These are phyloP conservation scores for Tychaedon coryphoeus DNA, from an alignment of 2,113 vertebrate species.

Conservation along the genomic window DNA sequence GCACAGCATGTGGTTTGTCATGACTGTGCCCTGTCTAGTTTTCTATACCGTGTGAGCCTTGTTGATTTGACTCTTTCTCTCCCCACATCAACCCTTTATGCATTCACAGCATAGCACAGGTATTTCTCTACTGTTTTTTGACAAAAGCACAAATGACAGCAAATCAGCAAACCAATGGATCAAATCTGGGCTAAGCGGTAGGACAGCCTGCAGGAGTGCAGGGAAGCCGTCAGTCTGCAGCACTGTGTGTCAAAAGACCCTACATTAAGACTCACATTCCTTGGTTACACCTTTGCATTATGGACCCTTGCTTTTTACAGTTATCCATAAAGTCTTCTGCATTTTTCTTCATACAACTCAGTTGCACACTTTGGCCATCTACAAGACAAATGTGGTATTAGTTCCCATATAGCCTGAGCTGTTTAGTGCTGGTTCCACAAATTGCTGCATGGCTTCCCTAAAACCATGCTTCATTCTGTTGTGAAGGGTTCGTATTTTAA, in stretches of 20 bases:
- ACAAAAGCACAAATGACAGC: background rate
- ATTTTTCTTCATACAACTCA: background rate
- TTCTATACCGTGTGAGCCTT: background rate
- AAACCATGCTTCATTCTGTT: background rate
- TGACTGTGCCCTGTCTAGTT: background rate
- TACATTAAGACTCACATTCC: accelerated
- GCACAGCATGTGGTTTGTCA: background rate
- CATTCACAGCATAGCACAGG: background rate
- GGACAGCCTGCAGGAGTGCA: background rate
- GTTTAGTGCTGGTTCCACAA: background rate
- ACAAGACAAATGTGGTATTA: background rate
- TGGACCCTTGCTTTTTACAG: background rate
- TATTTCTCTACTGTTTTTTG: background rate
- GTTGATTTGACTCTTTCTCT: background rate
- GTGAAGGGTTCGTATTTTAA: background rate
- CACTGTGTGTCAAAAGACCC: background rate
- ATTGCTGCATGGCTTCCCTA: background rate
- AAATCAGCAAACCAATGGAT: background rate
- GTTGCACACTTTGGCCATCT: background rate
- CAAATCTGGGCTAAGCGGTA: background rate
- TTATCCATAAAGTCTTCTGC: background rate
- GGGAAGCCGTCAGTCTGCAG: background rate
- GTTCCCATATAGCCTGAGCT: background rate
- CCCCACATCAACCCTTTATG: accelerated
- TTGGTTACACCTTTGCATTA: background rate